Evolutionary conservation across 92 coral and sea anemone species (phyloP).

Genomic region (Galaxea fascicularis): DNA sequence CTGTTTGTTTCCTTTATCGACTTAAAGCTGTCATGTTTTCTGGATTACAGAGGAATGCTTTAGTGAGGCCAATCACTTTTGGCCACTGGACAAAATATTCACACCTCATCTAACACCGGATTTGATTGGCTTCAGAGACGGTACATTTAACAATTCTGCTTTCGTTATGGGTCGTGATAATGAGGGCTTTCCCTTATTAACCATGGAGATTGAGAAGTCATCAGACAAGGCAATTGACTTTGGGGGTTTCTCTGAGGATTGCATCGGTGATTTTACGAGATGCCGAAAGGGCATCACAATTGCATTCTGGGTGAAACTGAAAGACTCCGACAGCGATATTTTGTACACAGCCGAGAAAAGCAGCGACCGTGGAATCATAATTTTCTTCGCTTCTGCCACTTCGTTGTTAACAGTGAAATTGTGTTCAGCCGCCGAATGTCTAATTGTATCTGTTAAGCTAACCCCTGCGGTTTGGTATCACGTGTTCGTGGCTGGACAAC

Average conservation of each 20-base stretch:
- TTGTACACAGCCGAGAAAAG: constrained; percentile 26
- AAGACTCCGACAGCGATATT: not conserved
- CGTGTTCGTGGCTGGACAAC: constrained; percentile 40
- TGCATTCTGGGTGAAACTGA: constrained; percentile 48
- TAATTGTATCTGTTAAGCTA: not conserved
- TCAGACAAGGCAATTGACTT: constrained; percentile 35
- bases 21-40: not conserved
- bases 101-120: constrained; percentile 65
- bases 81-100: constrained; percentile 83
- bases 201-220: constrained; percentile 26
- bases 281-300: constrained; percentile 70
- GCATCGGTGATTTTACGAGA: constrained; percentile 63
- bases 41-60: constrained; percentile 72
- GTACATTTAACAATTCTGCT: not conserved
- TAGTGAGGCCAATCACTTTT: constrained; percentile 83
- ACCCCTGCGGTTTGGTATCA: constrained; percentile 34
- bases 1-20: not conserved
- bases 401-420: not conserved
- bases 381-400: not conserved
- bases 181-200: constrained; percentile 38
- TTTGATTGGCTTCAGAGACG: constrained; percentile 71
- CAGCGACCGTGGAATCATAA: constrained; percentile 33
- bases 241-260: constrained; percentile 71
- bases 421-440: not conserved
- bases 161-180: not conserved